Percentiles rank a stretch among this genome's conserved stretches.
Evolutionary conservation across 2,113 vertebrate genomes (phyloP).

Genomic region (Dromiciops gliroides): DNA sequence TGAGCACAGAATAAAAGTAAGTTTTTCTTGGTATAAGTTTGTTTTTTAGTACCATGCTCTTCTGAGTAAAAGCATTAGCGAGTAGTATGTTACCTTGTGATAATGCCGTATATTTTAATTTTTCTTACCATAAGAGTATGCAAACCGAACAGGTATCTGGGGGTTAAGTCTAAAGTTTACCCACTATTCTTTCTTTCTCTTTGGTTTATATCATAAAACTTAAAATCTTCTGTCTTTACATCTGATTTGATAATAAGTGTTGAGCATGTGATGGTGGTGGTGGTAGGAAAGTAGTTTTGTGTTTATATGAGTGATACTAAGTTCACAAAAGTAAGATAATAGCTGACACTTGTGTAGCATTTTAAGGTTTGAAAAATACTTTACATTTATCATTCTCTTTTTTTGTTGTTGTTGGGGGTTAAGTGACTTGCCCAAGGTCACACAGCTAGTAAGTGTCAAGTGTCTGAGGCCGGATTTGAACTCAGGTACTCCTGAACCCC

Average conservation of each 20-base stretch:
- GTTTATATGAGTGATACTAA: background rate
- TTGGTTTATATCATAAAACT: background rate
- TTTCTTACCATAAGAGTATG: background rate
- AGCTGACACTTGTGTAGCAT: background rate
- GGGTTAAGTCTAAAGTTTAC: background rate
- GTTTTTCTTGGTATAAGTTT: slow-evolving; percentile 44
- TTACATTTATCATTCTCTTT: background rate
- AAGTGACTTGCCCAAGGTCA: too few relatives aligned
- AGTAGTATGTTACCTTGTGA: background rate
- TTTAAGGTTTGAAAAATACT: background rate
- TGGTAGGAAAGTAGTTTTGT: background rate
- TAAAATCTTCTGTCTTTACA: slow-evolving; percentile 33
- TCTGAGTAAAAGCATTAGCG: background rate
- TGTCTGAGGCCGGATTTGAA: too few relatives aligned
- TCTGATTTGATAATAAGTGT: slow-evolving; percentile 20
- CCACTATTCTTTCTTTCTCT: background rate
- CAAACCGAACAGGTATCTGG: background rate
- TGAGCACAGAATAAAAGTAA: slow-evolving; percentile 90
- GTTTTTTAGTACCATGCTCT: background rate
- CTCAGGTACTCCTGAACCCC: too few relatives aligned
- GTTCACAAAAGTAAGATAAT: background rate
- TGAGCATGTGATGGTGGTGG: background rate
- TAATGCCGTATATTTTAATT: background rate
- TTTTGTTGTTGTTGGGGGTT: too few relatives aligned
- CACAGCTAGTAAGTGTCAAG: too few relatives aligned